Base-by-base conservation (phyloP, 2,797 vertebrate genomes). In the Argyrosomus regius region DNA sequence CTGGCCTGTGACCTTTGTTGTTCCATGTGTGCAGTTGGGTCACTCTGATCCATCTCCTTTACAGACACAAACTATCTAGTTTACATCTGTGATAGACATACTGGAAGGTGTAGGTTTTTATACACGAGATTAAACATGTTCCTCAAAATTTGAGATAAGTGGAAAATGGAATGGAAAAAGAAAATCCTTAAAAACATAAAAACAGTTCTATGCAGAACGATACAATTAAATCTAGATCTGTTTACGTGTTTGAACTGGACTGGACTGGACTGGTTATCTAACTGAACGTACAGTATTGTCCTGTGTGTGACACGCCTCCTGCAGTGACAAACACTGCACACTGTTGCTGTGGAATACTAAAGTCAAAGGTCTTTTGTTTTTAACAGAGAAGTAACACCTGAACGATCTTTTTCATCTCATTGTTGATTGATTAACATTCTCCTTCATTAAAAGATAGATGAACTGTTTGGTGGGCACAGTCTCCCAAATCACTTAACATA, bases 251-350 rank as follows among this genome's bases (percentile, higher is more conserved):
- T 65, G 49, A 84, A 76, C 72, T 59, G 59, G 63, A 83, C 56
- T 54, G 59, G 63, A 83, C 56, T 52, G 56, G 28, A 50, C 75
- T 83, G 69, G 72, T 78, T 78, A 81, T 84, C 74, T 59, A 10
- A 26, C 22, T 77, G 57, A 71, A 64, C 12, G 31, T 58, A 28
- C 41, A 18, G 49, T 66, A 48, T 63, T 43, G 56, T 16, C 28
- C 5, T 62, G 57, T 73, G 70, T 53, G 54, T 2, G 28, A 85
- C 78, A 66, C 69, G 22, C 56, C 79, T 73, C 56, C 43, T 4
- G 31, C 28, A 39, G 65, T 69, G 58, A 70, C n/a, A 72, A 67
- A 68, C 17, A 6, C 17, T 5, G 39, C 10, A 61, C 12, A 20
- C 24, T 6, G 28, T 49, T 54, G 72, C 35, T 0, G 6, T 75